Percentiles rank a stretch among this genome's conserved stretches.
phyloP scores from a whole-genome alignment of 2,113 vertebrate genomes.

The Centrocercus urophasianus region DNA sequence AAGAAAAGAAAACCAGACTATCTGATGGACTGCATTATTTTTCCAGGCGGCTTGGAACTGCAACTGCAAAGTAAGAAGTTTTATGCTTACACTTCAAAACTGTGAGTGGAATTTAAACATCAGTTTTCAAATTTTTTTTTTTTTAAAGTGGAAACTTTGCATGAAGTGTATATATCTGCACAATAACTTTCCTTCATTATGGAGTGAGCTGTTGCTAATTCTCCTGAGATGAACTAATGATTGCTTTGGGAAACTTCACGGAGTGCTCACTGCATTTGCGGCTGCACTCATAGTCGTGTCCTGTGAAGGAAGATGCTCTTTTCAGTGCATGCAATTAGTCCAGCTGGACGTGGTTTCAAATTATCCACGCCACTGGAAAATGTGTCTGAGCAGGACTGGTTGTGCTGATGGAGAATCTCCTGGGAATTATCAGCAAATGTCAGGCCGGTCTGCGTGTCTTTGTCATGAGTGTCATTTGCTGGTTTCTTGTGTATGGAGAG shows the following conservation, averaged over 20 bases:
- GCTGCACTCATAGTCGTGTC: neutral
- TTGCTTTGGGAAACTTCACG: conserved; percentile 44
- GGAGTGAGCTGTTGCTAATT: neutral
- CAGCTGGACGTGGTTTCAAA: conserved; percentile 30
- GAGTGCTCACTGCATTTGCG: neutral
- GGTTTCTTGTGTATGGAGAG: neutral
- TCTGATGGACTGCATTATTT: conserved; percentile 62
- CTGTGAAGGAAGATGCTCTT: conserved; percentile 1
- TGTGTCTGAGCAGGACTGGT: neutral
- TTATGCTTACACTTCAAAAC: conserved; percentile 67
- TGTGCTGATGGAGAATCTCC: neutral
- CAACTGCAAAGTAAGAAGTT: conserved; percentile 65
- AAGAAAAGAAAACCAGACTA: conserved; percentile 66
- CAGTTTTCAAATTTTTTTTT: neutral
- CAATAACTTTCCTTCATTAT: conserved; percentile 41
- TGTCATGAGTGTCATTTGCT: neutral
- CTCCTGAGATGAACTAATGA: neutral
- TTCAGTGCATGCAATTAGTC: conserved; percentile 19
- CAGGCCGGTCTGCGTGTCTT: conserved; percentile 15
- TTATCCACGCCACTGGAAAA: conserved; percentile 50
- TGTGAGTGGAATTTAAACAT: conserved; percentile 63
- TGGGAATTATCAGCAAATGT: conserved; percentile 42
- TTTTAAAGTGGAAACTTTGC: conserved; percentile 32
- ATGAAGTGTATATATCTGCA: conserved; percentile 3
- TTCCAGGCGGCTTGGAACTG: conserved; percentile 63